Conservation (phyloP, 2,888 invertebrate genomes). For the Argynnis bischoffii region DNA sequence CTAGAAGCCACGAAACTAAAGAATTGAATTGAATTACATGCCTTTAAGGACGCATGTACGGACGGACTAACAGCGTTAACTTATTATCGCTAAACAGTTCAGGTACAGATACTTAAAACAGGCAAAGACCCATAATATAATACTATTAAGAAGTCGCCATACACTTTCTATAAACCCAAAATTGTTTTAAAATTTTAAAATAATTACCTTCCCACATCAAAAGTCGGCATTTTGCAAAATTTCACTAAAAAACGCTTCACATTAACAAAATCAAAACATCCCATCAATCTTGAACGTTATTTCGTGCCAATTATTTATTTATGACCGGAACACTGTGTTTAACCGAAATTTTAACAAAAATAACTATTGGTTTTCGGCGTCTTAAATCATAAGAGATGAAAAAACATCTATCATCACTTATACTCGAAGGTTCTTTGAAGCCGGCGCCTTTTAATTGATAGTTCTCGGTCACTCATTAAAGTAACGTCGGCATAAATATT, state of each 20-base stretch:
- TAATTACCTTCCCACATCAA: too few relatives aligned
- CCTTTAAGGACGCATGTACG: too few relatives aligned
- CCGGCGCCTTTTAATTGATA: slow-evolving; percentile 77
- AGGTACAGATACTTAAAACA: too few relatives aligned
- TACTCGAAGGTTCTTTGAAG: slow-evolving; percentile 45
- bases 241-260: slow-evolving; percentile 9
- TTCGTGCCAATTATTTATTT: slow-evolving; percentile 30
- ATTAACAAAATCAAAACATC: slow-evolving; percentile 27
- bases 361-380: slow-evolving; percentile 29
- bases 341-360: slow-evolving; percentile 21
- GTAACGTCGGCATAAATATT: slow-evolving; percentile 73
- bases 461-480: slow-evolving; percentile 67
- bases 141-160: too few relatives aligned
- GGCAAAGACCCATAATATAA: too few relatives aligned
- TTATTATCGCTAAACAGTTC: too few relatives aligned
- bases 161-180: too few relatives aligned
- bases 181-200: too few relatives aligned
- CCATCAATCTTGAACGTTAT: slow-evolving; percentile 30
- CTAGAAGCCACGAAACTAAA: too few relatives aligned
- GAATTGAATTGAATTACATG: too few relatives aligned
- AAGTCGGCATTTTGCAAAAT: neutral
- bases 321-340: slow-evolving; percentile 26
- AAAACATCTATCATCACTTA: slow-evolving; percentile 54
- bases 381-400: slow-evolving; percentile 38
- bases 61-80: too few relatives aligned